Percentiles rank a stretch among this genome's conserved stretches.
Evolutionary conservation across 2,888 invertebrate genomes (phyloP).

Genomic region (Sthenelais limicola): DNA sequence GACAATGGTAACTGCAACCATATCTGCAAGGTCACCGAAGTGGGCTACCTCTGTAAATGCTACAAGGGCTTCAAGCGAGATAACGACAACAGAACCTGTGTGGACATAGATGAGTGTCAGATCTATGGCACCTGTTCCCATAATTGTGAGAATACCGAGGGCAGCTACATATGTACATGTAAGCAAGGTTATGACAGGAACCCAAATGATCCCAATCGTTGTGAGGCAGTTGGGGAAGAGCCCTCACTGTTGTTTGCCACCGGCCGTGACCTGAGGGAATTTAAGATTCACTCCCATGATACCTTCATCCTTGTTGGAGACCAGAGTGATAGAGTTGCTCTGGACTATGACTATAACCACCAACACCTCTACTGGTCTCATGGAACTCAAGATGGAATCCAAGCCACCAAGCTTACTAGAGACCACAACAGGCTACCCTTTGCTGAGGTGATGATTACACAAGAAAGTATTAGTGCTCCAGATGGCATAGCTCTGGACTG

Average conservation of each 20-base stretch:
- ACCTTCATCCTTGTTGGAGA: constrained; percentile 90
- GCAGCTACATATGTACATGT: constrained; percentile 94
- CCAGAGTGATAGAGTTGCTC: constrained; percentile 81
- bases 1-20: constrained; percentile 91
- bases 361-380: constrained; percentile 99
- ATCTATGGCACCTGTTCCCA: constrained; percentile 93
- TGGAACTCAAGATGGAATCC: constrained; percentile 90
- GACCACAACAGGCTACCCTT: constrained; percentile 82
- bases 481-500: constrained; percentile 99
- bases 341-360: constrained; percentile 94
- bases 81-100: constrained; percentile 85
- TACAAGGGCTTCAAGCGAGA: constrained; percentile 81
- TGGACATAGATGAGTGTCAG: constrained; percentile 90
- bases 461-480: constrained; percentile 87
- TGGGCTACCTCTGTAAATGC: constrained; percentile 85
- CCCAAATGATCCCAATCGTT: constrained; percentile 74
- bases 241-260: constrained; percentile 91
- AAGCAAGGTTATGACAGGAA: constrained; percentile 84
- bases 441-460: constrained; percentile 77
- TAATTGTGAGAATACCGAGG: constrained; percentile 90
- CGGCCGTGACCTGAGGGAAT: constrained; percentile 91
- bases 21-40: constrained; percentile 85
- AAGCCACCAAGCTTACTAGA: not conserved
- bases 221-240: constrained; percentile 73
- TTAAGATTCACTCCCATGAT: constrained; percentile 80